These are phyloP conservation scores for Heterodera carotae DNA, from an alignment of 1,140 invertebrate genomes.

Conservation along the genomic window DNA sequence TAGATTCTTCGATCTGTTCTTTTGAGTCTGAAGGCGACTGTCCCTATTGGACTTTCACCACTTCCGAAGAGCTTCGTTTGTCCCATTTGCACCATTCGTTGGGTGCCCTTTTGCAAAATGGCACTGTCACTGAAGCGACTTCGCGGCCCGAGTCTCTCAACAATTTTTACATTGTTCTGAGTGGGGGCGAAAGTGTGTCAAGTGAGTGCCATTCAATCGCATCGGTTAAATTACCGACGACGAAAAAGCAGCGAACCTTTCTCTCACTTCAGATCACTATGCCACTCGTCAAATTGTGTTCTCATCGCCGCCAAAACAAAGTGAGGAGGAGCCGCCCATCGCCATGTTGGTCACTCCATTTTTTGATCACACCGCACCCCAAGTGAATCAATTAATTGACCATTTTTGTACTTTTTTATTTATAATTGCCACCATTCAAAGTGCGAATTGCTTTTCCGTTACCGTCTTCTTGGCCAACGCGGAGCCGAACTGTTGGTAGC, in stretches of 20 bases:
- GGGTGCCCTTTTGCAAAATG: slow-evolving; percentile 12
- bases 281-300: slow-evolving; percentile 15
- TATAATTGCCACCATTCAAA: slow-evolving; percentile 12
- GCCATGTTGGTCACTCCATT: slow-evolving; percentile 53
- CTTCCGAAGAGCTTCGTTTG: slow-evolving; percentile 34
- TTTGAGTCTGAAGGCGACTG: neutral
- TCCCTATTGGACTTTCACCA: slow-evolving; percentile 37
- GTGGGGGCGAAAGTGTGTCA: slow-evolving; percentile 43
- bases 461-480: slow-evolving; percentile 42
- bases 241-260: no score
- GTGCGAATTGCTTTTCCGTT: slow-evolving; percentile 49
- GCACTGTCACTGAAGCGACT: neutral
- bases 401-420: neutral
- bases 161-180: slow-evolving; percentile 50
- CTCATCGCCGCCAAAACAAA: neutral
- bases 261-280: slow-evolving; percentile 52
- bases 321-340: slow-evolving; percentile 9
- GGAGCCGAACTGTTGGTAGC: slow-evolving; percentile 50
- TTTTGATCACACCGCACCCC: slow-evolving; percentile 44
- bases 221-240: no score
- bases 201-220: slow-evolving; percentile 49
- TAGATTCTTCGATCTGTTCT: neutral
- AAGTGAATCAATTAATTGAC: slow-evolving; percentile 25
- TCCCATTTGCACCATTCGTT: slow-evolving; percentile 5
- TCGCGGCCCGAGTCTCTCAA: neutral